Evolutionary conservation across 2,113 vertebrate genomes (phyloP), one percentile per base, ranked within the genome.

Genomic region (Oxyruncus cristatus): DNA sequence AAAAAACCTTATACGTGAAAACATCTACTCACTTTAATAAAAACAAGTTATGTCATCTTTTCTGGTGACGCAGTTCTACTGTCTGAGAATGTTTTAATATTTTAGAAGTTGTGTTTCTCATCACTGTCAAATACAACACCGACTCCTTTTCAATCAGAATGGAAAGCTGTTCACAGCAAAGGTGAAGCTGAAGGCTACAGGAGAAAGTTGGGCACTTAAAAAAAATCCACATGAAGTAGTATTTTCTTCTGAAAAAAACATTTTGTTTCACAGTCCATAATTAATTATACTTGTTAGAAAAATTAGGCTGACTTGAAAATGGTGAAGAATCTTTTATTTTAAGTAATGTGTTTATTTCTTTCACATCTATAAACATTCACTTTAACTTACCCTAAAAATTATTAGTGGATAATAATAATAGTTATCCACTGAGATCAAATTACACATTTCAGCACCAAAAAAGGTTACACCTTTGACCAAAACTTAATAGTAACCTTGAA

Each of bases 401-500:
- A 22, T 33, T 59, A 22, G 8, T 55, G 61, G 12, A n/a, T n/a
- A n/a, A n/a, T n/a, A n/a, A n/a, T n/a, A n/a, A n/a, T n/a, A n/a
- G n/a, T n/a, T n/a, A n/a, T n/a, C n/a, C n/a, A n/a, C n/a, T n/a
- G n/a, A 87, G 22, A 50, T 41, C 5, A 87, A 70, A 77, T 61
- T 5, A 46, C 13, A 73, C 1, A 70, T 68, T 46, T 18, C 3
- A 63, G 2, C 11, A 35, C 4, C 4, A 23, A 44, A 49, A 73
- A n/a, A 30, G 19, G 20, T 0, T 55, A 1, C 3, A 32, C 4
- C 4, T 65, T 41, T 74, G 47, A 33, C 10, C 2, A 27, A 61
- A 88, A 1, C 5, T 39, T 46, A 61, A n/a, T 28, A 2, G 0
- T 42, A 65, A 61, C 4, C 11, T 37, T 77, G 15, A 19, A 42